A percentile compares a stretch with the other conserved stretches of the same genome.
These are phyloP conservation scores for Orthosia cruda DNA, from an alignment of 2,888 invertebrate species.

Conservation along the genomic window DNA sequence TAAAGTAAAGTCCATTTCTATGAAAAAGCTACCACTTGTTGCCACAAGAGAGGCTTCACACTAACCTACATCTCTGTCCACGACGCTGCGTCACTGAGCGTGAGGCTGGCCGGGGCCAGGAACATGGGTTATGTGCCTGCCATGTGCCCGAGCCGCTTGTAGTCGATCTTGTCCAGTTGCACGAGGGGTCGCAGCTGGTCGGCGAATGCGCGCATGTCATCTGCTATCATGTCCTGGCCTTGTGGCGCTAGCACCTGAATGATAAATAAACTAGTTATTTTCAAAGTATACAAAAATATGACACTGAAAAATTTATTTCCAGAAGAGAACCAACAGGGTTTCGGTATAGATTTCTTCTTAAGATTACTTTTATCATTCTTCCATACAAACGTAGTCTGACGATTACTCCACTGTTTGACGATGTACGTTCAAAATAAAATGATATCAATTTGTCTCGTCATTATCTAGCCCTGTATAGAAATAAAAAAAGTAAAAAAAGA, in stretches of 20 bases:
- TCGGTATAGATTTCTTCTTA: not conserved
- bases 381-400: no score
- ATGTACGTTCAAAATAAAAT: no score
- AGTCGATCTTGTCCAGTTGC: slow-evolving; percentile 98
- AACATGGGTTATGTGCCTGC: slow-evolving; percentile 83
- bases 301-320: not conserved
- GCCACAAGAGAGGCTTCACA: slow-evolving; percentile 66
- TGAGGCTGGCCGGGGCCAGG: slow-evolving; percentile 71
- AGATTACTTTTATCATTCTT: no score
- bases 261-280: not conserved
- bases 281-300: not conserved
- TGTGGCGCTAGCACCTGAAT: slow-evolving; percentile 95
- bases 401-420: no score
- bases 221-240: slow-evolving; percentile 98
- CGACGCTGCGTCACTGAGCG: slow-evolving; percentile 42
- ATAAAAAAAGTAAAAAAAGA: no score
- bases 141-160: slow-evolving; percentile 93
- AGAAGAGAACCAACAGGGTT: not conserved
- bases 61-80: slow-evolving; percentile 46
- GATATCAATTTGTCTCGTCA: no score
- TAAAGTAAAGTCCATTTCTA: slow-evolving; percentile 51
- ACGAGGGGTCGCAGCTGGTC: slow-evolving; percentile 98
- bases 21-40: slow-evolving; percentile 13
- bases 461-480: no score
- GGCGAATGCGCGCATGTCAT: slow-evolving; percentile 98